Conservation (phyloP, 1,140 invertebrate species). For the Drosophila virilis region DNA sequence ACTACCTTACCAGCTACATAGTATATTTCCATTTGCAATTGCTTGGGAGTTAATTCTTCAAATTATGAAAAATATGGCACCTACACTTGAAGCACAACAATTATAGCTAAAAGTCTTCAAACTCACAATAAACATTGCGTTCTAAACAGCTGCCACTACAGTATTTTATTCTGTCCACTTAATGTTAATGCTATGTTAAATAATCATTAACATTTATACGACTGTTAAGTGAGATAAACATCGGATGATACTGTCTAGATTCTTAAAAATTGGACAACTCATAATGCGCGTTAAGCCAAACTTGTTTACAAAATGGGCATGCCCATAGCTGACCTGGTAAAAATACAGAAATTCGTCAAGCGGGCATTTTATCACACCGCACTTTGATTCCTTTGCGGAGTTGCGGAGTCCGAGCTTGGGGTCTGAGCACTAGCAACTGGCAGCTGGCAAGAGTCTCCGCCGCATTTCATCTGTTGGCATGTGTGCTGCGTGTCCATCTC, state of each 20-base stretch:
- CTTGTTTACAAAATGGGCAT: constrained; percentile 8
- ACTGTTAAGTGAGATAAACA: no score
- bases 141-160: no score
- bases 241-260: background rate
- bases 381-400: constrained; percentile 19
- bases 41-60: no score
- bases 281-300: background rate
- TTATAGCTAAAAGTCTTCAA: no score
- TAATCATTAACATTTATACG: no score
- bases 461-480: constrained; percentile 26
- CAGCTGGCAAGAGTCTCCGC: background rate
- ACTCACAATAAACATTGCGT: no score
- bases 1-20: background rate
- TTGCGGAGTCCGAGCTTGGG: constrained; percentile 2
- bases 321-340: background rate
- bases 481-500: constrained; percentile 38
- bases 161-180: no score
- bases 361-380: constrained; percentile 53
- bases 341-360: constrained; percentile 13
- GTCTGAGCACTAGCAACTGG: background rate
- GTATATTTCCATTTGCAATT: no score
- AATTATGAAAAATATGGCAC: no score
- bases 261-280: background rate
- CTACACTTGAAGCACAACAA: no score
- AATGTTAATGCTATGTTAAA: no score